Base-by-base conservation (phyloP, 2,888 invertebrate species). In the Cheilosia soror region DNA sequence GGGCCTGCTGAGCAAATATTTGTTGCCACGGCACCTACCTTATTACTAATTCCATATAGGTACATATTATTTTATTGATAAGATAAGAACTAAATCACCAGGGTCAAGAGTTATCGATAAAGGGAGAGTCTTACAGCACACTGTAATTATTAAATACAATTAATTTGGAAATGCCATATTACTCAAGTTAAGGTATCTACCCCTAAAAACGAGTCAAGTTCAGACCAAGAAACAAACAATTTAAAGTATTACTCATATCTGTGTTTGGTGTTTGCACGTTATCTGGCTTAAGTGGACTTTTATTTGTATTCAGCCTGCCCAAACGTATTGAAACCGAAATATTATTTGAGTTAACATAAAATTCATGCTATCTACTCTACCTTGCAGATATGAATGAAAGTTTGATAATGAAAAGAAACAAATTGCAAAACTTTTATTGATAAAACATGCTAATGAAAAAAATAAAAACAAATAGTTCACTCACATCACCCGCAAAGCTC, bases 381-480 rank as follows among this genome's bases (percentile, higher is more conserved):
- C 49, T 9, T n/a, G 9, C 15, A 63, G 73, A 73, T 73, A 73
- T 73, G 73, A 63, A 73, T 73, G 73, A 73, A 73, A 63, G 13
- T 31, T 25, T 63, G 55, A 68, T 68, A 68, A 68, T 58, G 47
- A 44, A 69, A n/a, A 15, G 27, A 27, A 49, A 40, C 40, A 49
- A 44, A 73, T 73, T 73, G 63, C 63, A 63, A 73, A 62, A 71
- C 9, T 11, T 25, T 55, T 15, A 37, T 47, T 49, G n/a, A 13
- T 20, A 11, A 7, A 62, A 31, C 42, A 55, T 31, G 53, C 20
- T 42, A 71, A 58, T 15, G 15, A 33, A 25, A 27, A 53, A 5
- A 58, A 65, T 37, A 4, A 1, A 15, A 37, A 20, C 25, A 27
- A 11, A 13, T 5, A 3, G 5, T 11, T 51, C 62, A 62, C 53